Conservation (phyloP, 1,140 invertebrate species). For the Magallana angulata region DNA sequence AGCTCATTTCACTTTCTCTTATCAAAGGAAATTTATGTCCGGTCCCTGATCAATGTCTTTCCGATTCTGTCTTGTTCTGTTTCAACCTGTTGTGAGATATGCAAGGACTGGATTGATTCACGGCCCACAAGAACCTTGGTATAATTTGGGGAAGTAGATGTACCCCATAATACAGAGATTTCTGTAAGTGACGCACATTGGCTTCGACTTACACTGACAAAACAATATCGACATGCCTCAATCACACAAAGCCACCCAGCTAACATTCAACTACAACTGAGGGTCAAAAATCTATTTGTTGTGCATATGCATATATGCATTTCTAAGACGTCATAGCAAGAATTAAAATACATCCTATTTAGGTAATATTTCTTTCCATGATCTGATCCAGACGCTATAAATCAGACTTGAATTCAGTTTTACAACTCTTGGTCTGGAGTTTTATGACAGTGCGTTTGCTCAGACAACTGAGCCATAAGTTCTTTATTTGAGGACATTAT, state of each 20-base stretch:
- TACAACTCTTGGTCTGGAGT: not conserved
- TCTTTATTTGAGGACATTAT: not conserved
- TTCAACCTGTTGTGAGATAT: not conserved
- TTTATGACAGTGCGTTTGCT: not conserved
- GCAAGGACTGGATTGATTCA: not conserved
- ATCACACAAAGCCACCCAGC: not conserved
- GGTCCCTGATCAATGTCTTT: not conserved
- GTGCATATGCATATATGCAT: not conserved
- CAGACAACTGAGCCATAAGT: not conserved
- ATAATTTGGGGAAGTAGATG: not conserved
- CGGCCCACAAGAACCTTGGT: not conserved
- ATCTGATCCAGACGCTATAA: not conserved
- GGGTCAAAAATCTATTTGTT: not conserved
- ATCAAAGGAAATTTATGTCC: not conserved
- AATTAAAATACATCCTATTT: too few species aligned
- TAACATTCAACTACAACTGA: not conserved
- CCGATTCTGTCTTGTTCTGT: not conserved
- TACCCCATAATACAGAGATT: not conserved
- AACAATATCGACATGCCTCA: not conserved
- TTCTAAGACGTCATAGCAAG: not conserved
- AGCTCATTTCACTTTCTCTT: constrained; percentile 7
- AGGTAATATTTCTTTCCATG: too few species aligned
- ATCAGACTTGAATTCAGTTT: not conserved
- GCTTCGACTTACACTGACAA: not conserved
- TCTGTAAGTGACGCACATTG: not conserved